A percentile compares a stretch with the other conserved stretches of the same genome.
phyloP scores from a whole-genome alignment of 2,113 vertebrate genomes.

The Pygoscelis antarcticus region DNA sequence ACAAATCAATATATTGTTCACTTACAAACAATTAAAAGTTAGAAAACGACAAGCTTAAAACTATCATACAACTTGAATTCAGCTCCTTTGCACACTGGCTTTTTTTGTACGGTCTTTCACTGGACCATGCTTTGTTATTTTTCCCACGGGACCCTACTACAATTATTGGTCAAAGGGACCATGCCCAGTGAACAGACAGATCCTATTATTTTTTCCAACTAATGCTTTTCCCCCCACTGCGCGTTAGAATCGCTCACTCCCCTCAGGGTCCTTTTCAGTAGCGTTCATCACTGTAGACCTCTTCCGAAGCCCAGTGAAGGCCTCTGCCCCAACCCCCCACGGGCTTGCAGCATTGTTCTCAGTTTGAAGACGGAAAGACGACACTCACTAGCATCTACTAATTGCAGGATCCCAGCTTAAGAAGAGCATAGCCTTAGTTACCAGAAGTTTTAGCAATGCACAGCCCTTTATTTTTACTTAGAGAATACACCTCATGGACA shows the following conservation, averaged over 20 bases:
- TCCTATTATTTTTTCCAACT: background rate
- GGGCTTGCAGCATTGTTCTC: background rate
- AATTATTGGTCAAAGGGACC: background rate
- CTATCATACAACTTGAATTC: background rate
- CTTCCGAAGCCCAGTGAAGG: background rate
- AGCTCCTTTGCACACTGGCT: background rate
- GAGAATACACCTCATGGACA: background rate
- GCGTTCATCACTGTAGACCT: background rate
- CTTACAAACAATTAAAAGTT: background rate
- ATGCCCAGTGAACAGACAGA: background rate
- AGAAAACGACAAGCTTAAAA: background rate
- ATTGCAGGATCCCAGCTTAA: background rate
- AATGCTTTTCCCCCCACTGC: background rate
- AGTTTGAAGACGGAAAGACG: background rate
- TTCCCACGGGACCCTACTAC: background rate
- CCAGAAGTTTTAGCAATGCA: background rate
- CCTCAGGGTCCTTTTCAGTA: background rate
- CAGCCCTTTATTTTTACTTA: background rate
- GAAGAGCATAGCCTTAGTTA: background rate
- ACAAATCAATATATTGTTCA: background rate
- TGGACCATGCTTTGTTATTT: background rate
- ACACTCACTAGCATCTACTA: background rate
- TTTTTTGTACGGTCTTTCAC: background rate
- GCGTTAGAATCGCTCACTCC: background rate
- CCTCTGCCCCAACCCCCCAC: fast-evolving